phyloP scores from a whole-genome alignment of 2,113 vertebrate species.

The Epinephelus fuscoguttatus region DNA sequence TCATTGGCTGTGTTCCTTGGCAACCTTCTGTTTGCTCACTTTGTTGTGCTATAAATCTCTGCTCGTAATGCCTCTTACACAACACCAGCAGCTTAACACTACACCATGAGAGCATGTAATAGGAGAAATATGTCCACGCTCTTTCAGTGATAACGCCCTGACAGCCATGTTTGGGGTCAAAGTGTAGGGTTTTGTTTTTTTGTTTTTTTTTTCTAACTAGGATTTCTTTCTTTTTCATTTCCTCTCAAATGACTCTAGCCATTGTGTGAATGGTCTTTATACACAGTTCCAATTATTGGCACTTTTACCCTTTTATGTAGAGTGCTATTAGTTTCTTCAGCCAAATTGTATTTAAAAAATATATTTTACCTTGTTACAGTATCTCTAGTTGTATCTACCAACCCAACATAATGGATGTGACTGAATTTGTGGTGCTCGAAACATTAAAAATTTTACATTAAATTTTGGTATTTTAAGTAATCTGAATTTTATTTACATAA shows the following conservation, averaged over 20 bases:
- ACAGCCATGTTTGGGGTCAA: constrained; percentile 6
- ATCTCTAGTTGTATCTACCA: not conserved
- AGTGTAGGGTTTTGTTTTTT: not conserved
- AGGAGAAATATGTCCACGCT: not conserved
- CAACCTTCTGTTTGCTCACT: constrained; percentile 40
- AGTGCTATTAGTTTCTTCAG: not conserved
- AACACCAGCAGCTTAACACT: not conserved
- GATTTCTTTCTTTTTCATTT: not conserved
- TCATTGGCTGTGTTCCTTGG: constrained; percentile 12
- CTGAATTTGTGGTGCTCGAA: not conserved
- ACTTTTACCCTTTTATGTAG: not conserved
- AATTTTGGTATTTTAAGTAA: not conserved
- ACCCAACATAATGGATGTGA: not conserved
- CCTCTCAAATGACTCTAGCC: not conserved
- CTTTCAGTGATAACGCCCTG: not conserved
- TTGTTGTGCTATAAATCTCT: constrained; percentile 59
- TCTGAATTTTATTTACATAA: not conserved
- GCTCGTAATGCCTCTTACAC: not conserved
- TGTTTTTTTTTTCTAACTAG: not conserved
- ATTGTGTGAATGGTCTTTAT: not conserved
- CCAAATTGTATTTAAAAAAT: not conserved
- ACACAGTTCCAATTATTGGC: too few relatives aligned
- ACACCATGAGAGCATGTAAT: not conserved
- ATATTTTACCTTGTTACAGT: not conserved
- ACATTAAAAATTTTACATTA: not conserved